Evolutionary conservation across 2,888 invertebrate genomes (phyloP), one percentile per base, ranked within the genome.

Genomic region (Eumerus sabulonum): DNA sequence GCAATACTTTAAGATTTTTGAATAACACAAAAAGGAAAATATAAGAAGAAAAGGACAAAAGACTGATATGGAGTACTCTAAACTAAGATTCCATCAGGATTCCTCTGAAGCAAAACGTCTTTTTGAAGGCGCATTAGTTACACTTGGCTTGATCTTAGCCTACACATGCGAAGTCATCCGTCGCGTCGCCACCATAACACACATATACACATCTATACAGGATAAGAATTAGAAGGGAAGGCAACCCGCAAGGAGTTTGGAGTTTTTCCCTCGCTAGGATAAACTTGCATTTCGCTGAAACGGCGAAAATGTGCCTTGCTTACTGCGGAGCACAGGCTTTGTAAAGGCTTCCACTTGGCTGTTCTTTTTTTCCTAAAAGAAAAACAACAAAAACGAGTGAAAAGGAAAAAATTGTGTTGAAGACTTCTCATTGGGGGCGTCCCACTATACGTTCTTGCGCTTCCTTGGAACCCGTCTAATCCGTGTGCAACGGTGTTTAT

Each of bases 401-500:
- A 63, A 27, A 27, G n/a, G n/a, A 77, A 72, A 71, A 62, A 35
- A 50, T 64, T 63, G 50, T 63, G 50, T 67, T 45, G 13, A 27
- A 27, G 27, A 27, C 27, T 27, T 27, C 18, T 44, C 62, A 27
- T 47, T 13, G 35, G 19, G 36, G 42, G 18, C 50, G 7, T 27
- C 27, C 27, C 27, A 27, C 27, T 27, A 7, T 27, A 27, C 11
- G 42, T 42, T 50, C 27, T 13, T 45, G 64, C 35, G 50, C 7
- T 27, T 27, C 27, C 27, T 27, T 27, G 27, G 42, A 60, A 54
- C 67, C 11, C n/a, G 67, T 79, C 73, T 79, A 79, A 79, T 79
- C 73, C 79, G 64, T 70, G 74, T 79, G 79, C 79, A 54, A 73
- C 73, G 79, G 73, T 79, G 73, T 79, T 79, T 79, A 79, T 79